Base-by-base conservation (phyloP, 2,888 invertebrate genomes). In the Eurytoma adleriae region DNA sequence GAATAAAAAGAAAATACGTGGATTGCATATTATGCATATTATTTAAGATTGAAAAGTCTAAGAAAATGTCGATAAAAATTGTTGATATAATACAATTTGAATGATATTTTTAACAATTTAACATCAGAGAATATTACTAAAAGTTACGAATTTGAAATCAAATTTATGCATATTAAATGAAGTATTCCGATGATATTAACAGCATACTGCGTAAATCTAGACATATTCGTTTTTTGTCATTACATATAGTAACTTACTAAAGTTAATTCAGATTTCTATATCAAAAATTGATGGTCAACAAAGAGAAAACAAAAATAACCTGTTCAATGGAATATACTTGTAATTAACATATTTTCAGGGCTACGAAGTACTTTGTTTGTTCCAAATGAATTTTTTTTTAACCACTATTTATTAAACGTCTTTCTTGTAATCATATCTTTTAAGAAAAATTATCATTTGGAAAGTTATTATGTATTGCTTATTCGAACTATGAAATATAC, bases 21-120 rank as follows among this genome's bases (percentile, higher is more conserved):
- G 68, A 73, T 79, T 73, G 27, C 30, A 74, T 79, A 77, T 62
- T 70, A 72, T 69, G 56, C 62, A 62, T 71, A 69, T 77, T 66
- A 79, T 79, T 79, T 82, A 77, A 82, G 62, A 73, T 80, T 72
- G 54, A 69, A 76, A 72, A 79, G 72, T 50, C 79, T 40, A 75
- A 78, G 71, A 81, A 81, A 81, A 71, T 72, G 68, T 81, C 66
- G 75, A 81, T 81, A 81, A 81, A 76, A 72, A 81, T 78, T 76
- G 78, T 81, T 78, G 68, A 75, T 78, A 79, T 66, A 71, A 67
- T 71, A 69, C 52, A 61, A 74, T 69, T 40, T 78, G 24, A 54
- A 81, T 20, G 24, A 79, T 76, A 79, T 78, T 79, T 78, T 74
- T 64, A 71, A 69, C 61, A 68, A 61, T 52, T 75, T 68, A 69